These are phyloP conservation scores for Tetranychus piercei DNA, from an alignment of 2,888 invertebrate genomes.

Conservation along the genomic window DNA sequence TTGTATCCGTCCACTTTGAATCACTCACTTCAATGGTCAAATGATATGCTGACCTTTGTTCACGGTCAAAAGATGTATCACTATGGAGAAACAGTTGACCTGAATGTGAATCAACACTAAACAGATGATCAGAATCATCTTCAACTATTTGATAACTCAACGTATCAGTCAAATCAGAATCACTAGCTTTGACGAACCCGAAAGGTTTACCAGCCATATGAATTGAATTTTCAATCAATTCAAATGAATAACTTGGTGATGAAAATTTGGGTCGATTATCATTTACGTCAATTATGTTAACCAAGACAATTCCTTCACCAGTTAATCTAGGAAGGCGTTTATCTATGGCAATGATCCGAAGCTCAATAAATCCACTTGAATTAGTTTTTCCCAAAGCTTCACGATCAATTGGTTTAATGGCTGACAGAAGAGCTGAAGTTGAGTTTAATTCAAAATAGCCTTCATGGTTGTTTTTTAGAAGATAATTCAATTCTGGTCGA, in stretches of 20 bases:
- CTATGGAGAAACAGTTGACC: constrained; percentile 28
- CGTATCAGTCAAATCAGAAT: not conserved
- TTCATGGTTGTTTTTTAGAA: constrained; percentile 77
- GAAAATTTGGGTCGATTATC: constrained; percentile 78
- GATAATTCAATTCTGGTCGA: constrained; percentile 48
- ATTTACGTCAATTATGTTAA: constrained; percentile 80
- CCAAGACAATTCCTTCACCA: constrained; percentile 70
- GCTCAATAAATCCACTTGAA: constrained; percentile 55
- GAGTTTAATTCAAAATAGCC: constrained; percentile 69
- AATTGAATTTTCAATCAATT: constrained; percentile 56
- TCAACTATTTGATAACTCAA: constrained; percentile 5
- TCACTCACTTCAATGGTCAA: constrained; percentile 78
- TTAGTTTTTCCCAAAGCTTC: constrained; percentile 47
- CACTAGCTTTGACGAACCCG: not conserved
- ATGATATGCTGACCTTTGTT: constrained; percentile 80
- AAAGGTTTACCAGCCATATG: constrained; percentile 7
- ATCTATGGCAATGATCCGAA: constrained; percentile 80
- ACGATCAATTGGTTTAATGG: constrained; percentile 54
- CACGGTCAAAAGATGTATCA: constrained; percentile 51
- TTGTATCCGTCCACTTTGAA: constrained; percentile 49
- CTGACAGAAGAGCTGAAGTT: constrained; percentile 60
- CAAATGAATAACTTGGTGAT: constrained; percentile 51
- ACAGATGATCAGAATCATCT: constrained; percentile 21
- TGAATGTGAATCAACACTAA: constrained; percentile 29
- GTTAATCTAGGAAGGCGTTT: constrained; percentile 75